These are phyloP conservation scores for Aleiodes leptofemur DNA, from an alignment of 2,888 invertebrate genomes.

Conservation along the genomic window DNA sequence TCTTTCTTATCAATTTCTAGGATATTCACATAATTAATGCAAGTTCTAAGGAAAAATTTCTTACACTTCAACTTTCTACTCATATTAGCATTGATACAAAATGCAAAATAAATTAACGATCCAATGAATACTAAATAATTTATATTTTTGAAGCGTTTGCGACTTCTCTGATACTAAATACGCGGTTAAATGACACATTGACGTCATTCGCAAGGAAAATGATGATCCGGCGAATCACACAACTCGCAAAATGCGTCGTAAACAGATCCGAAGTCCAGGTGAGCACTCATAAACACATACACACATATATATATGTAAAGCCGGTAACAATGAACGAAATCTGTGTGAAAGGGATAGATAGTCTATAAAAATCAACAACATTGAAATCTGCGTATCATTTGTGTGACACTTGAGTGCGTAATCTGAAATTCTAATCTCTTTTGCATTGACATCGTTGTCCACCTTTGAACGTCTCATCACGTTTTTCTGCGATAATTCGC, in stretches of 20 bases:
- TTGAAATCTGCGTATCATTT: too few species aligned
- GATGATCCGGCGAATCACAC: constrained; percentile 14
- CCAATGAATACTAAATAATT: constrained; percentile 10
- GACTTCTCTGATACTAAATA: neutral
- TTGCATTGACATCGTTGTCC: constrained; percentile 54
- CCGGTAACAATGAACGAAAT: constrained; percentile 36
- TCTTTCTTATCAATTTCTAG: too few species aligned
- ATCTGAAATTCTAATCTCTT: constrained; percentile 51
- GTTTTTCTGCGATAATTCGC: neutral
- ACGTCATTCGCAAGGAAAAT: constrained; percentile 40
- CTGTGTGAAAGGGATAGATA: too few species aligned
- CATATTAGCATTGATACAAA: neutral
- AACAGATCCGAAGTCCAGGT: constrained; percentile 45
- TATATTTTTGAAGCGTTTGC: neutral
- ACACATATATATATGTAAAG: neutral
- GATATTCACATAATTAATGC: too few species aligned
- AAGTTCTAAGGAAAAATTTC: too few species aligned
- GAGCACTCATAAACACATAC: constrained; percentile 43
- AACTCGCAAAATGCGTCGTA: constrained; percentile 31
- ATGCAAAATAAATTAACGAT: neutral
- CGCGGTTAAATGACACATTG: constrained; percentile 30
- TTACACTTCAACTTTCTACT: too few species aligned
- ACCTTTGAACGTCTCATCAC: constrained; percentile 42
- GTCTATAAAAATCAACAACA: too few species aligned
- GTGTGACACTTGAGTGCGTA: neutral